Evolutionary conservation across 2,888 invertebrate species (phyloP).

Genomic region (Lysandra bellargus): DNA sequence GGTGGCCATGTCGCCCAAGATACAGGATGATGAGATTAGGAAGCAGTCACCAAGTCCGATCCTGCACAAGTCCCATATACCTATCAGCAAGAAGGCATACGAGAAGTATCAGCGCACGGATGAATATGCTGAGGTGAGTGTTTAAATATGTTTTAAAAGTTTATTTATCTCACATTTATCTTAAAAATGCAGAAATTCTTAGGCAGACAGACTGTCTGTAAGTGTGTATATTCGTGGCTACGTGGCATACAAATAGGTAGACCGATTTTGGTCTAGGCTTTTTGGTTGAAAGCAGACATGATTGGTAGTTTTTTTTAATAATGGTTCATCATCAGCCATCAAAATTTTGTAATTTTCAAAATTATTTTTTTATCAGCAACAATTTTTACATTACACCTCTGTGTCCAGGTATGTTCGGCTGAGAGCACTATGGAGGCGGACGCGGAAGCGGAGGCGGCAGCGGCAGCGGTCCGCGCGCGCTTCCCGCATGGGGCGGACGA

Average conservation of each 20-base stretch:
- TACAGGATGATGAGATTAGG: conserved; percentile 38
- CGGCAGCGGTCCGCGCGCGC: conserved; percentile 42
- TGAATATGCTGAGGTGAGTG: conserved; percentile 45
- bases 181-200: too few relatives aligned
- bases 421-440: conserved; percentile 35
- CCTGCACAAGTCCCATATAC: conserved; percentile 47
- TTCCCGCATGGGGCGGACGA: conserved; percentile 47
- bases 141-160: too few relatives aligned
- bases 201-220: too few relatives aligned
- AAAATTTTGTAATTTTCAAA: too few relatives aligned
- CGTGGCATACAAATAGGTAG: too few relatives aligned
- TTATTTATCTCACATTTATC: too few relatives aligned
- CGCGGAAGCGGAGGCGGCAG: conserved; percentile 36
- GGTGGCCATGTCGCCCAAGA: conserved; percentile 70
- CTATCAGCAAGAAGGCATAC: conserved; percentile 46
- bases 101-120: conserved; percentile 58
- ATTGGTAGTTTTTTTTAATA: too few relatives aligned
- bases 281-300: too few relatives aligned
- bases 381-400: background rate
- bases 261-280: too few relatives aligned
- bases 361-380: too few relatives aligned
- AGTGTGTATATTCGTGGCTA: too few relatives aligned
- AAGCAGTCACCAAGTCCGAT: conserved; percentile 47
- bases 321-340: too few relatives aligned
- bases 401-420: conserved; percentile 33